Evolutionary conservation across 2,797 vertebrate species (phyloP), one percentile per base, ranked within the genome.

Genomic region (Bradypodion ventrale): DNA sequence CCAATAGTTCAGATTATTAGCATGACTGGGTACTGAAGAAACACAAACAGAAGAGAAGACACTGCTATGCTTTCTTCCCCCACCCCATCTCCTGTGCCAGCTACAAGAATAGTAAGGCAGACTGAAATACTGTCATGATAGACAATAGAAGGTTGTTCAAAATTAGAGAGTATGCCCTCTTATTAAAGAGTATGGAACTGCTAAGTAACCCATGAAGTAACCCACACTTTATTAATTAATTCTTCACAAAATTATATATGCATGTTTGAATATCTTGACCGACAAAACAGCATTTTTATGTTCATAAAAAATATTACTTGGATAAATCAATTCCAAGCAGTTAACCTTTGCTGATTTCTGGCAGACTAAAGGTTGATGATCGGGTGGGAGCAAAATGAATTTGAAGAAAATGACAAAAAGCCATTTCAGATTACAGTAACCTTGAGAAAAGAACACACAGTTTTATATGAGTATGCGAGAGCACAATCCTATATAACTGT

Each of bases 271-370:
- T 42, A 81, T 75, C 52, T 91, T 90, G 78, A 56, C 21, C 86
- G 3, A 56, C 81, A 40, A n/a, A 63, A 27, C 75, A 81, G 62
- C 7, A 19, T 40, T 70, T 70, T 72, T 52, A 81, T 78, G n/a
- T 59, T 7, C 35, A 60, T 52, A 75, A 42, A 2, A 9, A 27
- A 85, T 27, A 23, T 13, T 46, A 21, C 56, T 42, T 9, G 44
- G 15, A 23, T 75, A 69, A 70, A 70, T 56, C 32, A 15, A 29
- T 78, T 82, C 35, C n/a, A 83, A 80, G 19, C 9, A 88, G 46
- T 88, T 78, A 70, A 13, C 70, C 21, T 81, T 49, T 84, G 5
- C 2, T 86, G 73, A 87, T 87, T 77, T 90, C 37, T 87, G 19
- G 29, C 62, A 1, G 85, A 68, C 3, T 52, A 2, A 91, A 82